Evolutionary conservation across 2,113 vertebrate genomes (phyloP), one percentile per base, ranked within the genome.

Genomic region (Motacilla tschutschensis): DNA sequence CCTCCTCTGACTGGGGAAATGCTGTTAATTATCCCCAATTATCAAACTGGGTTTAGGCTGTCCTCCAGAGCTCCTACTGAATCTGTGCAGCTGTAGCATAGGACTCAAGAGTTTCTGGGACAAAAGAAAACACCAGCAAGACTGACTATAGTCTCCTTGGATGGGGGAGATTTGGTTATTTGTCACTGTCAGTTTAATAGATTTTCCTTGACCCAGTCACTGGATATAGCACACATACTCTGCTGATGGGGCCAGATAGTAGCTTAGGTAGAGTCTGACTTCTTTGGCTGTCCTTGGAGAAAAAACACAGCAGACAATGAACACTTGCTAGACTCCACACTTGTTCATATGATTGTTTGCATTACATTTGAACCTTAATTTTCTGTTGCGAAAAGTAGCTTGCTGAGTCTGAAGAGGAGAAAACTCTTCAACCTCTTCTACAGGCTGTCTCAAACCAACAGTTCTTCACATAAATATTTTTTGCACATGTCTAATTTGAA

Each of bases 171-270:
- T 24, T 54, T 81, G 26, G 11, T 6, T 57, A 69, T 93, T 90
- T 79, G 59, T 88, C 78, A 88, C 36, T 70, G 87, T 82, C 63
- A 72, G 35, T 79, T 90, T 87, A 90, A 91, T 58, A 79, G 78
- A 70, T 94, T 93, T 93, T 84, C 78, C 78, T 94, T 84, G 58
- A 84, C 79, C 79, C 20, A 44, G 8, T 66, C 41, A 31, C 53
- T 69, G 55, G 26, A 69, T 86, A 62, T 69, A 86, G 43, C 40
- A 65, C 41, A 65, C 9, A 15, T 25, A 60, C 41, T 80, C 9
- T 85, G 50, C 28, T 78, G 62, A 69, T 72, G 50, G 70, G 53
- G 66, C 46, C 73, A 85, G 54, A 50, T 22, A 85, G 69, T 48
- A 87, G 29, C 9, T 72, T 70, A 85, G 54, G 62, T 44, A 70